A percentile compares a stretch with the other conserved stretches of the same genome.
Evolutionary conservation across 2,113 vertebrate species (phyloP).

Genomic region (Xiphophorus maculatus): DNA sequence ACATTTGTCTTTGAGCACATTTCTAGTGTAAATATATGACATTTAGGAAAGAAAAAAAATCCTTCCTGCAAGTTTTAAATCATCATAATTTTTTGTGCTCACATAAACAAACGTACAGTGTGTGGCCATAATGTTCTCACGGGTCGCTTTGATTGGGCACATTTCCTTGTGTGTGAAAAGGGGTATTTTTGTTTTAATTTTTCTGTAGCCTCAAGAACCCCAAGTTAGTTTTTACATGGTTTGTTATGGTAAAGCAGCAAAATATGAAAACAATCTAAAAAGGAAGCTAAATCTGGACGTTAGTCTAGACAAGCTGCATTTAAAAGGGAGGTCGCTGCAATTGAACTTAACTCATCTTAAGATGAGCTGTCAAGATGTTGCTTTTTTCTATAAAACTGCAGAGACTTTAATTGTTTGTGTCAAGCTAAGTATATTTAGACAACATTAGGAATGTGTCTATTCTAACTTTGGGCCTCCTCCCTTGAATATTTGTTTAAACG

Average conservation of each 20-base stretch:
- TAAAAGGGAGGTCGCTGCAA: constrained; percentile 1
- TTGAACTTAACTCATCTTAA: constrained; percentile 4
- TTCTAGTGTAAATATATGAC: constrained; percentile 59
- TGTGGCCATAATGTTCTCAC: constrained; percentile 42
- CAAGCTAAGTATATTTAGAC: constrained; percentile 7
- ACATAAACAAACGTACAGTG: constrained; percentile 55
- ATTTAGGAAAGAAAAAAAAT: constrained; percentile 50
- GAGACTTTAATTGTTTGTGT: constrained; percentile 2
- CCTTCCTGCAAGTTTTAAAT: constrained; percentile 58
- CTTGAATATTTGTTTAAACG: not conserved
- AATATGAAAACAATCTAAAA: constrained; percentile 47
- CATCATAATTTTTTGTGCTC: constrained; percentile 42
- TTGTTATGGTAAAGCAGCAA: constrained; percentile 6
- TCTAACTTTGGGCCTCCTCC: not conserved
- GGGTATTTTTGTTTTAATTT: constrained; percentile 18
- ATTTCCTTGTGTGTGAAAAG: constrained; percentile 20
- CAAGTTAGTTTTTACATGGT: constrained; percentile 18
- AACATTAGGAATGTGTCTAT: not conserved
- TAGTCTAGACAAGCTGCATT: constrained; percentile 31
- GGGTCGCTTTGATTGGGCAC: constrained; percentile 56
- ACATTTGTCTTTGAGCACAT: constrained; percentile 55
- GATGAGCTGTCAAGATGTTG: constrained; percentile 1
- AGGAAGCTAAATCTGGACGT: constrained; percentile 34
- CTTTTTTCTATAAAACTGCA: not conserved
- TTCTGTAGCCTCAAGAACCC: not conserved